Evolutionary conservation across 2,797 vertebrate species (phyloP).

Genomic region (Acrossocheilus fasciatus): DNA sequence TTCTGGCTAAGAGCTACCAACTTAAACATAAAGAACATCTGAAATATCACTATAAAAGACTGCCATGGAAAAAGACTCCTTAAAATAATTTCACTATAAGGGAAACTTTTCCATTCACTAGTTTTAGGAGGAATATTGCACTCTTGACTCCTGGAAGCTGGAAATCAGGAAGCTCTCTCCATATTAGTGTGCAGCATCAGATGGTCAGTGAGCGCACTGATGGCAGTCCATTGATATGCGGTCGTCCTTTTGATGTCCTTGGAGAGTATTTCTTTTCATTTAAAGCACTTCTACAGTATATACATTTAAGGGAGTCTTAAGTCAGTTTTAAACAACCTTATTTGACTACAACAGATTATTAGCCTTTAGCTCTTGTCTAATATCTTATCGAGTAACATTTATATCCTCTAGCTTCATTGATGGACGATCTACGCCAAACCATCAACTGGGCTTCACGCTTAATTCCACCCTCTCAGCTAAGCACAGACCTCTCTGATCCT

Average conservation of each 20-base stretch:
- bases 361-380: conserved; percentile 17
- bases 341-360: conserved; percentile 16
- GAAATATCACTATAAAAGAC: neutral
- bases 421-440: conserved; percentile 1
- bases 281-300: conserved; percentile 4
- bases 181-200: neutral
- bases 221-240: neutral
- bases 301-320: neutral
- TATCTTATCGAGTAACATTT: neutral
- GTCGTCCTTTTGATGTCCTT: neutral
- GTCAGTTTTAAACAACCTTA: neutral
- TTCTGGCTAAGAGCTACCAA: neutral
- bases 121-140: neutral
- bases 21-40: neutral
- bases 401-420: conserved; percentile 1
- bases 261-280: no score
- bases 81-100: neutral
- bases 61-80: neutral
- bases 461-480: conserved; percentile 5
- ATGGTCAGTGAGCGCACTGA: neutral
- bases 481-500: conserved; percentile 18
- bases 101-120: neutral
- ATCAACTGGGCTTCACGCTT: neutral
- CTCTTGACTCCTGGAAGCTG: neutral
- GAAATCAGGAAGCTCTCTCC: neutral